A percentile compares a stretch with the other conserved stretches of the same genome.
phyloP scores from a whole-genome alignment of 2,113 vertebrate genomes.

The Pteruthius melanotis region DNA sequence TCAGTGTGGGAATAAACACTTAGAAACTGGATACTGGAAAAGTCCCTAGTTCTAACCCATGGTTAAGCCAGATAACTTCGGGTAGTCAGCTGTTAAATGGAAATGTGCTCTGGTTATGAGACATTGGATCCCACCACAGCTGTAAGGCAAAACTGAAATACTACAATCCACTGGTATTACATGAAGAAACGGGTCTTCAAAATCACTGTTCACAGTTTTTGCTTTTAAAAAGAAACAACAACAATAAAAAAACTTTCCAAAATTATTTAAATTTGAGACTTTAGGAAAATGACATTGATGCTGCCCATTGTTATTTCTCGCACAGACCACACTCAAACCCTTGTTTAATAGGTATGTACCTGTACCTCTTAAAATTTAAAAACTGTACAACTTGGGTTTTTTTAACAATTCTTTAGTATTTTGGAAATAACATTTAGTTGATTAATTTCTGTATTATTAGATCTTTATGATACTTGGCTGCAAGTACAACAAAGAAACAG shows the following conservation, averaged over 20 bases:
- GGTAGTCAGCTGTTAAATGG: not conserved
- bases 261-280: not conserved
- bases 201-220: not conserved
- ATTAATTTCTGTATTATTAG: not conserved
- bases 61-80: not conserved
- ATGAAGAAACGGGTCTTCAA: not conserved
- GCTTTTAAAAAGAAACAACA: not conserved
- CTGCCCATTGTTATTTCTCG: not conserved
- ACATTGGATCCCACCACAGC: not conserved
- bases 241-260: not conserved
- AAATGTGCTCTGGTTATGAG: not conserved
- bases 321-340: not conserved
- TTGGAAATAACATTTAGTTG: not conserved
- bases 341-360: not conserved
- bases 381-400: rapidly evolving
- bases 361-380: not conserved
- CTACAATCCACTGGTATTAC: not conserved
- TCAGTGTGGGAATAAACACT: not conserved
- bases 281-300: not conserved
- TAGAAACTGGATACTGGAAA: not conserved
- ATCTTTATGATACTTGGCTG: not conserved
- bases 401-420: not conserved
- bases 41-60: not conserved
- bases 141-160: not conserved
- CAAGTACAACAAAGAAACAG: not conserved